phyloP scores from a whole-genome alignment of 2,888 invertebrate species.

The Harpalus rufipes region DNA sequence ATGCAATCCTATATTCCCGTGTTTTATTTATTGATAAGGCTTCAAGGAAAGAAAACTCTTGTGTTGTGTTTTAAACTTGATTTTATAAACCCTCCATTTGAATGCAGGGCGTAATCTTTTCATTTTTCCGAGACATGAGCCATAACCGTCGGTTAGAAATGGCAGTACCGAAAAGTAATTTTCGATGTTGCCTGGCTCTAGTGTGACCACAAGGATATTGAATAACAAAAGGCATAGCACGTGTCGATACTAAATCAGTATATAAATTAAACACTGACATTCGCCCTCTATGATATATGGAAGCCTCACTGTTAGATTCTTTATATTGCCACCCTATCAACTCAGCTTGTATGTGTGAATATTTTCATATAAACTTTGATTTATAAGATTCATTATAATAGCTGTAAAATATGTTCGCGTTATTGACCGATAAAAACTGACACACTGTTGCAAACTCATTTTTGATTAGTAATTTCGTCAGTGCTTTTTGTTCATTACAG shows the following conservation, averaged over 20 bases:
- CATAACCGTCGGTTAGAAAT: neutral
- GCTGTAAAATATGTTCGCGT: neutral
- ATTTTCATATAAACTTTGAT: neutral
- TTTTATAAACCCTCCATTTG: neutral
- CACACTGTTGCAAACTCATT: constrained; percentile 5
- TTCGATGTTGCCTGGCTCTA: neutral
- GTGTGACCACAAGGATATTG: constrained; percentile 16
- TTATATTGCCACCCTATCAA: neutral
- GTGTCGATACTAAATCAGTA: constrained; percentile 43
- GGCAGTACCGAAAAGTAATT: neutral
- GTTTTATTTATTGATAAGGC: neutral
- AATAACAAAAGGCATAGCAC: constrained; percentile 40
- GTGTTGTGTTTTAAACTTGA: neutral
- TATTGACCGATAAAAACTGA: neutral
- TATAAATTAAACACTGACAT: constrained; percentile 36
- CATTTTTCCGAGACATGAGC: neutral
- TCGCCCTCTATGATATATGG: constrained; percentile 23
- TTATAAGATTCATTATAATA: constrained; percentile 4
- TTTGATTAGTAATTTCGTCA: neutral
- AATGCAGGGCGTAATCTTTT: neutral
- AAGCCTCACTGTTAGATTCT: neutral
- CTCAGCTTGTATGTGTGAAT: neutral
- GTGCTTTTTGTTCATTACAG: neutral
- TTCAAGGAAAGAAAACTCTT: neutral
- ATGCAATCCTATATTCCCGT: neutral